These are phyloP conservation scores for Pristionchus maxplancki DNA, from an alignment of 2,888 invertebrate species.

Conservation along the genomic window DNA sequence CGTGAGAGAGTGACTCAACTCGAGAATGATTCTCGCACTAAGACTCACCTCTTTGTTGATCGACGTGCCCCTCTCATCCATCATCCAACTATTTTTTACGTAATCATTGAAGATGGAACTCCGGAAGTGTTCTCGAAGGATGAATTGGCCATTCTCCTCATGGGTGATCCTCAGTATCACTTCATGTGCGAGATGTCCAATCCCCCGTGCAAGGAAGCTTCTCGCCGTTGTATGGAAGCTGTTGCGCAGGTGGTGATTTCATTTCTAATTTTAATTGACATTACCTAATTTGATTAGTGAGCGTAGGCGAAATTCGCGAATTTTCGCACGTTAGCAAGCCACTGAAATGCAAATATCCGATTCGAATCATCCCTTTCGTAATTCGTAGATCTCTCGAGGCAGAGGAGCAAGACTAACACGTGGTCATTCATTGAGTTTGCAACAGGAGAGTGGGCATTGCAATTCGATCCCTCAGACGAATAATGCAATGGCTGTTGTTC, in stretches of 20 bases:
- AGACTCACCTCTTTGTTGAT: neutral
- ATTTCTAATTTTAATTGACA: neutral
- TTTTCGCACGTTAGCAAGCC: neutral
- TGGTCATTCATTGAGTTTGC: neutral
- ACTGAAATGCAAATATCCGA: constrained; percentile 13
- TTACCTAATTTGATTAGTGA: neutral
- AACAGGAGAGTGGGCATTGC: constrained; percentile 12
- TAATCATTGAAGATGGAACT: neutral
- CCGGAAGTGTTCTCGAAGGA: constrained; percentile 55
- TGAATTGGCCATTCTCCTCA: constrained; percentile 64
- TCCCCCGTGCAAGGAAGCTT: constrained; percentile 66
- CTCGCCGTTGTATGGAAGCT: constrained; percentile 60
- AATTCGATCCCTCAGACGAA: neutral
- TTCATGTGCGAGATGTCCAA: constrained; percentile 71
- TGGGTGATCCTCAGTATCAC: constrained; percentile 73
- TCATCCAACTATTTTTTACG: neutral
- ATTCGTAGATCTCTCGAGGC: neutral
- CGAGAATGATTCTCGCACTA: neutral
- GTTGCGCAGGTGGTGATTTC: constrained; percentile 10
- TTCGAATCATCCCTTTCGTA: neutral
- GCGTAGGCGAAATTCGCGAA: constrained; percentile 14
- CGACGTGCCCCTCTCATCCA: neutral
- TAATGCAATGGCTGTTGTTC: constrained; percentile 5
- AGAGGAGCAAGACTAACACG: neutral
- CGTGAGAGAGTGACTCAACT: too few relatives aligned